Evolutionary conservation across 2,797 vertebrate species (phyloP).

Genomic region (Okamejei kenojei): DNA sequence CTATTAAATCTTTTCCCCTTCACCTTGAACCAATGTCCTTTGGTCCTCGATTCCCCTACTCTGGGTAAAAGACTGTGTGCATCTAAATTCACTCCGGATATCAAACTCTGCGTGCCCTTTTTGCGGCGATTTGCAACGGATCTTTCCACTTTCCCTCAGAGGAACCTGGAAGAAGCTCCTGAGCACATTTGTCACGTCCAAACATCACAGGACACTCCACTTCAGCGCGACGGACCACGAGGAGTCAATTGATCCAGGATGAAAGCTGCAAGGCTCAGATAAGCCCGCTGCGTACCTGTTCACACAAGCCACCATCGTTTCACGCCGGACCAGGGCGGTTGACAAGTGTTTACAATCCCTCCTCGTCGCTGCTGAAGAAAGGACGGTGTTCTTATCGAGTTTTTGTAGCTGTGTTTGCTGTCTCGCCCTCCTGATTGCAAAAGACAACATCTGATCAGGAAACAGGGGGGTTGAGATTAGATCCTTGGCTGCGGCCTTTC

Average conservation of each 20-base stretch:
- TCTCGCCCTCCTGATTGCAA: background rate
- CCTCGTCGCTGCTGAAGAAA: background rate
- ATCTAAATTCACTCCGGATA: background rate
- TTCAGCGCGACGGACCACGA: no score
- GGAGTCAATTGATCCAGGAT: background rate
- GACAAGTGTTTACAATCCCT: background rate
- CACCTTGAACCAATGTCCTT: no score
- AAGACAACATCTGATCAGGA: conserved; percentile 34
- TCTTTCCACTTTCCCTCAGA: background rate
- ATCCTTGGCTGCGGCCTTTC: conserved; percentile 10
- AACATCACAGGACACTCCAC: background rate
- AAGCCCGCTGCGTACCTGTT: background rate
- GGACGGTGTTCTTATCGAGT: conserved; percentile 13
- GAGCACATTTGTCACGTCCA: background rate
- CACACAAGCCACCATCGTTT: background rate
- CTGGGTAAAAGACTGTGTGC: no score
- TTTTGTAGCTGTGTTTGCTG: conserved; percentile 29
- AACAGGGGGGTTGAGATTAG: conserved; percentile 22
- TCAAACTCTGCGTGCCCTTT: background rate
- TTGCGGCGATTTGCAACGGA: background rate
- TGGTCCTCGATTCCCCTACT: no score
- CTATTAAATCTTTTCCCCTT: no score
- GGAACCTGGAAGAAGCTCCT: background rate
- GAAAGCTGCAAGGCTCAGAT: background rate
- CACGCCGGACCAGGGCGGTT: background rate